phyloP scores from a whole-genome alignment of 1,140 invertebrate species.

The Potamilus streckersoni region DNA sequence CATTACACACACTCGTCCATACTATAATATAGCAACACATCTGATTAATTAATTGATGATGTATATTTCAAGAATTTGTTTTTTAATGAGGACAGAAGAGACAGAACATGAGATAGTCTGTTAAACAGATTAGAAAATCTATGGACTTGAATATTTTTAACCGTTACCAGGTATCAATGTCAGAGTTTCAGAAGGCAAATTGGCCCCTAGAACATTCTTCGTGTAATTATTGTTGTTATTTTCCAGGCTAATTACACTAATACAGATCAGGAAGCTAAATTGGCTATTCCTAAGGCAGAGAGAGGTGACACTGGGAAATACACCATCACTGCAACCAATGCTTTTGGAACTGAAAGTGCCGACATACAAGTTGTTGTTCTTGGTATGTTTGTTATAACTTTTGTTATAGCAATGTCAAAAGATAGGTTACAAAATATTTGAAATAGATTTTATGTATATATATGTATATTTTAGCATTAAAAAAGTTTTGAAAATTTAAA shows the following conservation, averaged over 20 bases:
- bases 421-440: no score
- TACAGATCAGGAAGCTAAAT: slow-evolving; percentile 81
- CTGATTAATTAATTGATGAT: no score
- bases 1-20: no score
- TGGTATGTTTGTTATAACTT: slow-evolving; percentile 71
- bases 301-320: slow-evolving; percentile 94
- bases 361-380: slow-evolving; percentile 94
- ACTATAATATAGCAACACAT: no score
- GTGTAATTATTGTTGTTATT: slow-evolving; percentile 7
- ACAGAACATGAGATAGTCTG: neutral
- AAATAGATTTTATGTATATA: no score
- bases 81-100: neutral
- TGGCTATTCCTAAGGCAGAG: slow-evolving; percentile 89
- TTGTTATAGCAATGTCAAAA: neutral
- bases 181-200: no score
- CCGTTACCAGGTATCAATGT: neutral
- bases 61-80: no score
- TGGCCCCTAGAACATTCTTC: neutral
- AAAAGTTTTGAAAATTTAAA: no score
- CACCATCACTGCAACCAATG: slow-evolving; percentile 88
- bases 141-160: neutral
- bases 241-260: slow-evolving; percentile 48
- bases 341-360: slow-evolving; percentile 89
- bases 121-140: neutral
- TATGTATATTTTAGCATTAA: no score